Evolutionary conservation across 2,888 invertebrate genomes (phyloP).

Genomic region (Sphinx pinastri): DNA sequence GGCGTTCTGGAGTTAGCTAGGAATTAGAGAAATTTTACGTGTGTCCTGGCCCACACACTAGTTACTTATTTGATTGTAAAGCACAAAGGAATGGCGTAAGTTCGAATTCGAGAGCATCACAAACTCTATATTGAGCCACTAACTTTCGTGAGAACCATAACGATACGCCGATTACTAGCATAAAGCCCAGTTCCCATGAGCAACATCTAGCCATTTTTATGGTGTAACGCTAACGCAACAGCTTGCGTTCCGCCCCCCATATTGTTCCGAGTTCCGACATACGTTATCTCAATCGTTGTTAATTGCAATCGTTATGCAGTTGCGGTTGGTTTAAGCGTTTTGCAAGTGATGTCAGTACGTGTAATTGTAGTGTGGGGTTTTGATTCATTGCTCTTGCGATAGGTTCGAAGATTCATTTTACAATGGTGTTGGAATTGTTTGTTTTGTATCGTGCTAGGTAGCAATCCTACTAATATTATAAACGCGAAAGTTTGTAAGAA

Average conservation of each 20-base stretch:
- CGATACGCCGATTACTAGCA: not conserved
- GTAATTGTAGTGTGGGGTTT: slow-evolving; percentile 1
- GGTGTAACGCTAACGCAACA: slow-evolving; percentile 18
- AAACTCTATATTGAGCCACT: not conserved
- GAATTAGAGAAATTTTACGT: no score
- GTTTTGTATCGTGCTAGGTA: not conserved
- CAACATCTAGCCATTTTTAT: slow-evolving; percentile 1
- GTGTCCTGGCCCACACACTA: no score
- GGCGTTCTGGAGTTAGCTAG: no score
- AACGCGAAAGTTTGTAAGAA: no score
- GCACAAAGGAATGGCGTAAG: not conserved
- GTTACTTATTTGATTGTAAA: no score
- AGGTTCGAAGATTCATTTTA: not conserved
- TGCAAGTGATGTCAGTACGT: slow-evolving; percentile 2
- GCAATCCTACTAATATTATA: no score
- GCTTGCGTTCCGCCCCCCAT: slow-evolving; percentile 11
- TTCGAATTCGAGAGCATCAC: not conserved
- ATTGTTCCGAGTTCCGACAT: slow-evolving; percentile 23
- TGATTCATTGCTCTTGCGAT: not conserved
- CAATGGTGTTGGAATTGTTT: not conserved
- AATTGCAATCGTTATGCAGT: slow-evolving; percentile 5
- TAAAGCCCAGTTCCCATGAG: slow-evolving; percentile 28
- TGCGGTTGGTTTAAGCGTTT: slow-evolving; percentile 1
- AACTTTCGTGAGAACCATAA: not conserved
- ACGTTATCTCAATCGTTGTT: slow-evolving; percentile 11